Conservation (phyloP, 2,113 vertebrate genomes). For the Pardalotus punctatus region DNA sequence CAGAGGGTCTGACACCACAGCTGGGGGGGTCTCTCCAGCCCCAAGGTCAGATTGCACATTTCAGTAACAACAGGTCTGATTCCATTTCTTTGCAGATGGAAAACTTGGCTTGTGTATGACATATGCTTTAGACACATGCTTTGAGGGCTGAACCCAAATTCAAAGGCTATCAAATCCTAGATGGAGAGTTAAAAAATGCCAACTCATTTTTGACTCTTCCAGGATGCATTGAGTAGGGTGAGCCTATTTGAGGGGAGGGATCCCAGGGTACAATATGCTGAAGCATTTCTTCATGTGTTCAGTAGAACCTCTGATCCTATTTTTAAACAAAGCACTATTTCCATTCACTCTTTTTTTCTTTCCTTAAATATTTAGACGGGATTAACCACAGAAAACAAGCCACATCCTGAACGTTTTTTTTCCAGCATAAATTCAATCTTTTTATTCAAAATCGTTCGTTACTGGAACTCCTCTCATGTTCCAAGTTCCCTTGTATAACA, state of each 20-base stretch:
- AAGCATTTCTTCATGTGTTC: background rate
- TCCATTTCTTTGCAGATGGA: background rate
- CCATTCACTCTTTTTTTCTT: background rate
- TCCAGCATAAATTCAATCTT: background rate
- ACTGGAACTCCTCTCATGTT: background rate
- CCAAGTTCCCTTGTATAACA: background rate
- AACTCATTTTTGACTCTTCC: background rate
- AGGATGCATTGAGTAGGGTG: background rate
- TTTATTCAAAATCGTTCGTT: background rate
- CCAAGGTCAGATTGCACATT: background rate
- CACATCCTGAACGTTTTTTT: background rate
- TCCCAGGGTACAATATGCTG: background rate
- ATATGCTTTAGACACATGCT: background rate
- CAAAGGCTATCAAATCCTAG: background rate
- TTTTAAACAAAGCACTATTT: slow-evolving; percentile 10
- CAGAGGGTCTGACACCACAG: fast-evolving
- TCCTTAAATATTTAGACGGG: slow-evolving; percentile 2
- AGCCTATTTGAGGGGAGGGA: background rate
- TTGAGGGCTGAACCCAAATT: background rate
- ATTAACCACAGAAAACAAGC: background rate
- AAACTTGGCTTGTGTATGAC: background rate
- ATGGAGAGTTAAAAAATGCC: background rate
- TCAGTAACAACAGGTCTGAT: background rate
- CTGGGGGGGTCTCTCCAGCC: background rate
- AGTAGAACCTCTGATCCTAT: background rate